phyloP scores from a whole-genome alignment of 1,140 invertebrate species.

The Phortica variegata region DNA sequence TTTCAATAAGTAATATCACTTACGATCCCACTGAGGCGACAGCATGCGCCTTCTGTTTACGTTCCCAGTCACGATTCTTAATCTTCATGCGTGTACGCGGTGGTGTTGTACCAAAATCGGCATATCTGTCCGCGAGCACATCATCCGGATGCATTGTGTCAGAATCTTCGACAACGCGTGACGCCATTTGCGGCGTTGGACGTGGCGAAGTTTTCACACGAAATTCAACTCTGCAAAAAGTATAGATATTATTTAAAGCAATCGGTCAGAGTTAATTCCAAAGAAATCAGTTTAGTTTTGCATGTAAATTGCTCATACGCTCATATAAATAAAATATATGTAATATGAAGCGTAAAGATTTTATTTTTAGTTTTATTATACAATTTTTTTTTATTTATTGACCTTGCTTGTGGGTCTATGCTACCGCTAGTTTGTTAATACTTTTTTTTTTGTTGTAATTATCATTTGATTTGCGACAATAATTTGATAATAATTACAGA shows the following conservation, averaged over 20 bases:
- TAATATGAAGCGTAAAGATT: slow-evolving; percentile 6
- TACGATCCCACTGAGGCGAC: slow-evolving; percentile 35
- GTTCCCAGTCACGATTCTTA: slow-evolving; percentile 59
- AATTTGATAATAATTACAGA: slow-evolving; percentile 20
- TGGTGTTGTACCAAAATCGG: slow-evolving; percentile 60
- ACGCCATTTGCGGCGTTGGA: slow-evolving; percentile 26
- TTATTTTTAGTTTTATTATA: slow-evolving; percentile 22
- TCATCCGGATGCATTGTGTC: slow-evolving; percentile 36
- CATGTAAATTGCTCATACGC: background rate
- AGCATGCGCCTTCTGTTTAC: slow-evolving; percentile 54
- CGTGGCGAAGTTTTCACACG: slow-evolving; percentile 38
- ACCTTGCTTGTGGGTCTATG: no score
- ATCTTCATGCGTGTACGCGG: slow-evolving; percentile 60
- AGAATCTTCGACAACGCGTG: slow-evolving; percentile 31
- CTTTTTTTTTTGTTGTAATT: no score
- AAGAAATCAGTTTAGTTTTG: background rate
- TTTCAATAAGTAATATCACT: slow-evolving; percentile 20
- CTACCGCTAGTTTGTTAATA: no score
- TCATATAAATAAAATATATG: background rate
- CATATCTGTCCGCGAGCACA: slow-evolving; percentile 50
- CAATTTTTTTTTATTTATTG: slow-evolving; percentile 13
- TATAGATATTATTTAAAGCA: background rate
- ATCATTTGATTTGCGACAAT: no score
- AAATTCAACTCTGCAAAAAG: slow-evolving; percentile 41
- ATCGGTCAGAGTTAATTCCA: background rate